Evolutionary conservation across 2,888 invertebrate species (phyloP).

Genomic region (Saturnia japonica): DNA sequence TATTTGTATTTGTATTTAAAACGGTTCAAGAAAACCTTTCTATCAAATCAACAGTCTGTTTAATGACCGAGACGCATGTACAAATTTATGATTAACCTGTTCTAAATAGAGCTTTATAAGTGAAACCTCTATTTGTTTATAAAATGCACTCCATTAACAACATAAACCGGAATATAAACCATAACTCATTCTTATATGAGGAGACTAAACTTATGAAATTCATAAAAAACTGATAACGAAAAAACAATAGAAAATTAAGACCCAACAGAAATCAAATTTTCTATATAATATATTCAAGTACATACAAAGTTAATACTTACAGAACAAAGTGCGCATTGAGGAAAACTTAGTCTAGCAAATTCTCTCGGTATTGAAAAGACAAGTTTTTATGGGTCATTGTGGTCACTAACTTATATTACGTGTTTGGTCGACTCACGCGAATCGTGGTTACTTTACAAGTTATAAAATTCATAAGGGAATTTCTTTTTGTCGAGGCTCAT

Average conservation of each 20-base stretch:
- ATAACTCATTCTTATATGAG: not conserved
- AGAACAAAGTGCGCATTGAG: slow-evolving; percentile 27
- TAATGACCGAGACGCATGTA: no score
- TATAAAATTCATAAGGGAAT: slow-evolving; percentile 52
- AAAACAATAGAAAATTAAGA: not conserved
- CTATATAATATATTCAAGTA: slow-evolving; percentile 1
- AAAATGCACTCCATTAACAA: no score
- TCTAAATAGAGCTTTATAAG: no score
- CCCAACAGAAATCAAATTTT: not conserved
- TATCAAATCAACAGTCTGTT: no score
- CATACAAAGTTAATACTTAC: slow-evolving; percentile 18
- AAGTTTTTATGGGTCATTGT: slow-evolving; percentile 50
- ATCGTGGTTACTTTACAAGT: slow-evolving; percentile 33
- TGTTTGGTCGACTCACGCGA: slow-evolving; percentile 50
- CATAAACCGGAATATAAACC: no score
- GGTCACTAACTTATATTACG: slow-evolving; percentile 55
- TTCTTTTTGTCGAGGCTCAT: slow-evolving; percentile 33
- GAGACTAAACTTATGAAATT: not conserved
- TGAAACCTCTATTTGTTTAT: no score
- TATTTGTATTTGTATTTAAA: no score
- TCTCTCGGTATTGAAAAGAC: slow-evolving; percentile 33
- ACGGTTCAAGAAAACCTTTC: no score
- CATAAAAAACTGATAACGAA: not conserved
- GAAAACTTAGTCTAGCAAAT: slow-evolving; percentile 45
- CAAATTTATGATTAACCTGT: no score